Evolutionary conservation across 2,113 vertebrate genomes (phyloP).

Genomic region (Tragelaphus imberbis): DNA sequence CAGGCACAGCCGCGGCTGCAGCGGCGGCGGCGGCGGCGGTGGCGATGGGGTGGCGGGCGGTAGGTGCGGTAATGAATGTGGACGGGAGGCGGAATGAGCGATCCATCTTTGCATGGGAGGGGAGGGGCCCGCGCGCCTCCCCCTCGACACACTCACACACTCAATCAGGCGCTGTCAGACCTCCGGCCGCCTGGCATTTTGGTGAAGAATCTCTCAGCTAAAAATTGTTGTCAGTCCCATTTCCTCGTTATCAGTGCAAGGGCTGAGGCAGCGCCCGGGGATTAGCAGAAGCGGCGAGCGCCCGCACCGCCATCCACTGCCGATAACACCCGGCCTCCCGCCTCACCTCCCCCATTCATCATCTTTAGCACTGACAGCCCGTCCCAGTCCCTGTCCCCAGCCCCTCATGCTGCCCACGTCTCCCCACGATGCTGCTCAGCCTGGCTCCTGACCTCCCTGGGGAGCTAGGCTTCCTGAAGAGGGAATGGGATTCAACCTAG

Average conservation of each 20-base stretch:
- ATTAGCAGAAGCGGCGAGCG: conserved; percentile 82
- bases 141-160: conserved; percentile 78
- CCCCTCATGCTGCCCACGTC: neutral
- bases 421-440: conserved; percentile 28
- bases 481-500: neutral
- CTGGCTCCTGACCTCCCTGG: conserved; percentile 22
- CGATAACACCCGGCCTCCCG: conserved; percentile 76
- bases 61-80: conserved; percentile 85
- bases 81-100: conserved; percentile 87
- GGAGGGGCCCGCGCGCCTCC: conserved; percentile 75
- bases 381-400: conserved; percentile 64
- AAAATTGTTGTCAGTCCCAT: conserved; percentile 99
- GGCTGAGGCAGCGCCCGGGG: conserved; percentile 82
- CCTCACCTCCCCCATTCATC: conserved; percentile 97
- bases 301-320: conserved; percentile 76
- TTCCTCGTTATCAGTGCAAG: conserved; percentile 96
- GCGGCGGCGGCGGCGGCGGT: neutral
- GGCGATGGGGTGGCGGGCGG: conserved; percentile 69
- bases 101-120: conserved; percentile 96
- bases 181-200: conserved; percentile 89
- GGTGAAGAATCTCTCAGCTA: conserved; percentile 97
- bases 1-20: conserved; percentile 66
- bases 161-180: conserved; percentile 90
- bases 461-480: neutral
- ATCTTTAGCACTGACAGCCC: conserved; percentile 99